phyloP scores from a whole-genome alignment of 2,888 invertebrate genomes.

The Caenorhabditis afra region DNA sequence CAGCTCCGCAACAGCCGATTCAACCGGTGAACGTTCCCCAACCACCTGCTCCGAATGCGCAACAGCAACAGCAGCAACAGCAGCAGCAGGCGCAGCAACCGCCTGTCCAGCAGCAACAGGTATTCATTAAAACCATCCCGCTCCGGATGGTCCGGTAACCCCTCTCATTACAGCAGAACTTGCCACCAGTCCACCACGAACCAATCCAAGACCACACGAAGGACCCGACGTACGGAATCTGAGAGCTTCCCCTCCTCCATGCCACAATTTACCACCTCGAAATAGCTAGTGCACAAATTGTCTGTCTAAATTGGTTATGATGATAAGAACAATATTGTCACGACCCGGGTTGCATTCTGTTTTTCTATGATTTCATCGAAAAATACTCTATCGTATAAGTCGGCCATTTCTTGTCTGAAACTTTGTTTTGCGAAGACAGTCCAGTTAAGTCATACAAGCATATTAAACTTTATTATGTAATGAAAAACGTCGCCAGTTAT shows the following conservation, averaged over 20 bases:
- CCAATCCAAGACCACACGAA: conserved; percentile 68
- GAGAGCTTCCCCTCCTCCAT: conserved; percentile 6
- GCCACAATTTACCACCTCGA: neutral
- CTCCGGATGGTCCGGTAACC: too few relatives aligned
- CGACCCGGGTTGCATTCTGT: conserved; percentile 29
- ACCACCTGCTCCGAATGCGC: conserved; percentile 42
- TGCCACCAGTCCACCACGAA: conserved; percentile 56
- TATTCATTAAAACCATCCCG: conserved; percentile 2
- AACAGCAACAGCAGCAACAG: conserved; percentile 10
- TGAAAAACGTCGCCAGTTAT: neutral
- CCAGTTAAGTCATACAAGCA: conserved; percentile 5
- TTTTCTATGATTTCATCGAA: neutral
- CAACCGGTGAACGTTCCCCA: conserved; percentile 45
- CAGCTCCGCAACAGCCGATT: conserved; percentile 47
- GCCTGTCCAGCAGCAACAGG: conserved; percentile 34
- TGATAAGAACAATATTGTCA: conserved; percentile 12
- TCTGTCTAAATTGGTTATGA: conserved; percentile 16
- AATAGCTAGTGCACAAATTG: too few relatives aligned
- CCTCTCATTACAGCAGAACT: conserved; percentile 20
- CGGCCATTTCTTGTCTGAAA: conserved; percentile 52
- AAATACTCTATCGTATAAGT: neutral
- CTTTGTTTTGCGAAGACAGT: neutral
- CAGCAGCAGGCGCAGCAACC: conserved; percentile 48
- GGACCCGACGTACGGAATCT: conserved; percentile 71
- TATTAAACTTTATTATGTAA: neutral